phyloP scores from a whole-genome alignment of 2,888 invertebrate genomes.

The Drosophila colorata region DNA sequence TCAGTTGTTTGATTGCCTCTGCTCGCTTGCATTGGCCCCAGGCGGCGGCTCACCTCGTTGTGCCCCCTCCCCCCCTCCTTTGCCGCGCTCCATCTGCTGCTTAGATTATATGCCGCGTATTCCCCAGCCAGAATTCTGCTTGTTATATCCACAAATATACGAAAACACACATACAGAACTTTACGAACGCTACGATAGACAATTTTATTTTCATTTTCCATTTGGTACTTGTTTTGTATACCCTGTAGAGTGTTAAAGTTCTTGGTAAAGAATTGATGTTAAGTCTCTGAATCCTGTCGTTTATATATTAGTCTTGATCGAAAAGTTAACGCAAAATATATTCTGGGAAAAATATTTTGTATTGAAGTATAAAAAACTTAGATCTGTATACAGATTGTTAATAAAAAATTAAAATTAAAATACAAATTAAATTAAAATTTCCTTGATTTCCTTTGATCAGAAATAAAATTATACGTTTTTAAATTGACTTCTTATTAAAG shows the following conservation, averaged over 20 bases:
- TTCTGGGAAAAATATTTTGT: no score
- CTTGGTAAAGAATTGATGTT: neutral
- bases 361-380: no score
- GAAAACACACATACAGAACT: constrained; percentile 2
- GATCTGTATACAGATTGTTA: no score
- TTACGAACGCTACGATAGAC: constrained; percentile 51
- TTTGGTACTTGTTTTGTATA: constrained; percentile 47
- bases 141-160: constrained; percentile 50
- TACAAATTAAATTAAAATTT: no score
- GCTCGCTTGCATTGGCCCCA: constrained; percentile 71
- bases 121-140: constrained; percentile 61
- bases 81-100: constrained; percentile 10
- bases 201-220: constrained; percentile 76
- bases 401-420: no score
- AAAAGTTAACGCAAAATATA: no score
- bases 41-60: constrained; percentile 57
- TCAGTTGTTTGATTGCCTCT: constrained; percentile 79
- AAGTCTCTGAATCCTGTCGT: no score
- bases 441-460: no score
- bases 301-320: no score
- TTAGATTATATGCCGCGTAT: constrained; percentile 57
- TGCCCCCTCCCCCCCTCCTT: constrained; percentile 3
- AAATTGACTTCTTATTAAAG: no score
- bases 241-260: neutral
- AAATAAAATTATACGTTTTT: no score